Conservation (phyloP, 2,888 invertebrate species). For the Apoderus coryli region DNA sequence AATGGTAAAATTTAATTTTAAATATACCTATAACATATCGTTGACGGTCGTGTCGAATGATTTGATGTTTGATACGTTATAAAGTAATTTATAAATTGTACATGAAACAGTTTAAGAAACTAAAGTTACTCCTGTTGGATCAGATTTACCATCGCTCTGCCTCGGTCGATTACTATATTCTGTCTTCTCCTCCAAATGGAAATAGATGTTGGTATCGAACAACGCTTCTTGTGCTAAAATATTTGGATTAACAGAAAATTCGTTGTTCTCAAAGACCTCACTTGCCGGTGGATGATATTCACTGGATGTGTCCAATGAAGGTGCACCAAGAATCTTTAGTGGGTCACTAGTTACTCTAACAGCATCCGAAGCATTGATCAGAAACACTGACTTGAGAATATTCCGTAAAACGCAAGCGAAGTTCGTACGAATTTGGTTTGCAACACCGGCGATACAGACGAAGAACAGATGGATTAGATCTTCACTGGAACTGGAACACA, state of each 20-base stretch:
- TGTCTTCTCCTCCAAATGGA: constrained; percentile 26
- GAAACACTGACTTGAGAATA: constrained; percentile 88
- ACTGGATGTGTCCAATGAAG: constrained; percentile 31
- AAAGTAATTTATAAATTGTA: too few relatives aligned
- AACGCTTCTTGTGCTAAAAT: constrained; percentile 33
- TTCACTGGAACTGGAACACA: constrained; percentile 60
- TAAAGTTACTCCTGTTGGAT: not conserved
- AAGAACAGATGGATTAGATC: constrained; percentile 92
- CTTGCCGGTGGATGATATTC: constrained; percentile 42
- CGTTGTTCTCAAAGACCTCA: constrained; percentile 38
- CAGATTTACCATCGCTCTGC: constrained; percentile 8
- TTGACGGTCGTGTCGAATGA: too few relatives aligned
- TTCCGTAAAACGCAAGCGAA: constrained; percentile 93
- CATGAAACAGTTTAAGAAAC: too few relatives aligned
- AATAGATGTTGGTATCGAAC: constrained; percentile 33
- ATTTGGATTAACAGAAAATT: constrained; percentile 33
- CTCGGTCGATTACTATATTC: constrained; percentile 25
- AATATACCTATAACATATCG: too few relatives aligned
- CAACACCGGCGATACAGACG: constrained; percentile 96
- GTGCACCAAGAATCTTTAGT: constrained; percentile 16
- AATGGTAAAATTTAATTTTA: too few relatives aligned
- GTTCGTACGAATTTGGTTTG: constrained; percentile 96
- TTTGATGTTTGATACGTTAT: too few relatives aligned
- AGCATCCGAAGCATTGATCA: constrained; percentile 62
- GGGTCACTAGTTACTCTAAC: constrained; percentile 18